A percentile compares a stretch with the other conserved stretches of the same genome.
phyloP scores from a whole-genome alignment of 2,888 invertebrate species.

The Steromphala cineraria region DNA sequence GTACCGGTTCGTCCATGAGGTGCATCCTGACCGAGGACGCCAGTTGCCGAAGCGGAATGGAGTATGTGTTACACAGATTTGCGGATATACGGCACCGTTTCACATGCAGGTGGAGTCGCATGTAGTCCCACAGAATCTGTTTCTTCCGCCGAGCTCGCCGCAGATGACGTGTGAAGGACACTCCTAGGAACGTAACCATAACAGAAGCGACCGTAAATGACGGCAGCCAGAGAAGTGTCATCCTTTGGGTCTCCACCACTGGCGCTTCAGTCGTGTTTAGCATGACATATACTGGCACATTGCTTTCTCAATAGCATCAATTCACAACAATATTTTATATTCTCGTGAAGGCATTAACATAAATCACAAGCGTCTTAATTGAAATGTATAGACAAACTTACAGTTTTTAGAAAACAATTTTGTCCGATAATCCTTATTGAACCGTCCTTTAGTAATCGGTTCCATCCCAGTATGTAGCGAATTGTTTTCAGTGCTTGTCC shows the following conservation, averaged over 20 bases:
- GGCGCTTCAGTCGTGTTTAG: neutral
- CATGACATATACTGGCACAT: neutral
- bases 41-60: neutral
- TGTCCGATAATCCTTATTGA: no score
- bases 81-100: conserved; percentile 13
- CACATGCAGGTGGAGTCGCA: neutral
- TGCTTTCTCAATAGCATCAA: no score
- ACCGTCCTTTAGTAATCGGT: no score
- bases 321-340: no score
- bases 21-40: neutral
- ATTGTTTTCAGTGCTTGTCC: no score
- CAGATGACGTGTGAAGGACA: conserved; percentile 1
- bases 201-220: neutral
- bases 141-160: neutral
- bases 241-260: neutral
- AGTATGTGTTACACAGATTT: conserved; percentile 15
- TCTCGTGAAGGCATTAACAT: no score
- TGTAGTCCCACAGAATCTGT: neutral
- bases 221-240: conserved; percentile 1
- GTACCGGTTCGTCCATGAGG: neutral
- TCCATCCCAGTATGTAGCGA: no score
- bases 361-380: no score
- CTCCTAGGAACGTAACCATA: neutral
- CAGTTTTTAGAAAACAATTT: no score
- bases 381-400: no score